Conservation (phyloP, 2,888 invertebrate species). For the Thymelicus acteon region DNA sequence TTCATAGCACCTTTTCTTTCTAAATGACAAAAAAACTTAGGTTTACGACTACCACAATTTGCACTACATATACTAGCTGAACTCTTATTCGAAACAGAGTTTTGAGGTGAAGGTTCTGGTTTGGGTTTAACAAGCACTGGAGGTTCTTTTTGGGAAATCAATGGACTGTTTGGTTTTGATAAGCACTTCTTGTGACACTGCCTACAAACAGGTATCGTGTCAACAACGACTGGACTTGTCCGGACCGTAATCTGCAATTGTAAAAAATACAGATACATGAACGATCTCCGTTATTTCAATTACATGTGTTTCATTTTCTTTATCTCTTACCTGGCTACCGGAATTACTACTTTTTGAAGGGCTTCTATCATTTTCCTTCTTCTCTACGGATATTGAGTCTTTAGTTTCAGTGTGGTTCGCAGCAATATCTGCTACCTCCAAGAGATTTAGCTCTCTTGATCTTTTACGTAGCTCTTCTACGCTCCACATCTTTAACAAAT, state of each 20-base stretch:
- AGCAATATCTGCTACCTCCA: constrained; percentile 76
- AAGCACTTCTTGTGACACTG: constrained; percentile 92
- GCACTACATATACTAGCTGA: constrained; percentile 73
- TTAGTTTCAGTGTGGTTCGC: constrained; percentile 63
- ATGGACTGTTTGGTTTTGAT: constrained; percentile 82
- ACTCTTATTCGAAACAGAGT: constrained; percentile 71
- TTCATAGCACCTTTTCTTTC: constrained; percentile 80
- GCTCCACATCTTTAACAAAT: constrained; percentile 85
- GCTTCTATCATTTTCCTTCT: constrained; percentile 86
- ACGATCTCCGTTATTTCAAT: constrained; percentile 41
- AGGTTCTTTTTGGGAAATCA: constrained; percentile 76
- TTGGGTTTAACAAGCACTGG: constrained; percentile 65
- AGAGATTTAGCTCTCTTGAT: constrained; percentile 88
- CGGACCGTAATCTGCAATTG: constrained; percentile 86
- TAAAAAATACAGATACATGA: constrained; percentile 2
- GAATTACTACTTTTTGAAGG: constrained; percentile 91
- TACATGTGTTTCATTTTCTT: background rate
- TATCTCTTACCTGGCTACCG: constrained; percentile 88
- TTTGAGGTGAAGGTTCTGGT: constrained; percentile 72
- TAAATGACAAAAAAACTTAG: constrained; percentile 70
- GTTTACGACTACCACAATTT: constrained; percentile 71
- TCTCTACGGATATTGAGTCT: constrained; percentile 65
- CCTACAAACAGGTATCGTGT: constrained; percentile 89
- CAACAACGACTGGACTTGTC: constrained; percentile 89
- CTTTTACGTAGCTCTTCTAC: constrained; percentile 89